Evolutionary conservation across 1,140 invertebrate genomes (phyloP).

Genomic region (Lordiphosa mommai): DNA sequence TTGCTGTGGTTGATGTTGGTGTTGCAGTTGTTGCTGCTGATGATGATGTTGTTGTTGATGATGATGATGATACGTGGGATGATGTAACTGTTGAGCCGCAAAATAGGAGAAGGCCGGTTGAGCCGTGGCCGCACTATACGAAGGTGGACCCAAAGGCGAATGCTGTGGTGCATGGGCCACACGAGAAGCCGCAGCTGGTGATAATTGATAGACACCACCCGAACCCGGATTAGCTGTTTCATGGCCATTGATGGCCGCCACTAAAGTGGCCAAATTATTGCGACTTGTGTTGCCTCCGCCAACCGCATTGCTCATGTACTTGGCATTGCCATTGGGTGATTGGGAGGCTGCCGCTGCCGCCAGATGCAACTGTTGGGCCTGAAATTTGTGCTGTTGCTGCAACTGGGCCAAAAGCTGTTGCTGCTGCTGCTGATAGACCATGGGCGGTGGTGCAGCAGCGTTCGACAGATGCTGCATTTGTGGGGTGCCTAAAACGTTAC

Average conservation of each 20-base stretch:
- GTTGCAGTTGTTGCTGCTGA: slow-evolving; percentile 71
- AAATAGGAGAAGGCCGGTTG: slow-evolving; percentile 58
- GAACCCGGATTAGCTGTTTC: slow-evolving; percentile 28
- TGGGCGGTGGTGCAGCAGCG: slow-evolving; percentile 23
- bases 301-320: slow-evolving; percentile 9
- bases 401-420: slow-evolving; percentile 72
- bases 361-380: slow-evolving; percentile 70
- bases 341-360: slow-evolving; percentile 19
- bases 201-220: slow-evolving; percentile 49
- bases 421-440: slow-evolving; percentile 73
- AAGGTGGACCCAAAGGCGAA: slow-evolving; percentile 57
- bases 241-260: slow-evolving; percentile 74
- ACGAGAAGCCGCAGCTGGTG: slow-evolving; percentile 56
- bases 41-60: slow-evolving; percentile 47
- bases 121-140: slow-evolving; percentile 59
- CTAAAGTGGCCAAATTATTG: slow-evolving; percentile 72
- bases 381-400: slow-evolving; percentile 78
- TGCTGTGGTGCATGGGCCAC: slow-evolving; percentile 47
- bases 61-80: slow-evolving; percentile 42
- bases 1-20: slow-evolving; percentile 46
- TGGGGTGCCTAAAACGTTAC: slow-evolving; percentile 19
- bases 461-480: slow-evolving; percentile 6
- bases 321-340: slow-evolving; percentile 28
- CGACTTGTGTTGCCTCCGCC: slow-evolving; percentile 59
- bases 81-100: slow-evolving; percentile 42